Evolutionary conservation across 2,797 vertebrate genomes (phyloP), one percentile per base, ranked within the genome.

Genomic region (Acropternis orthonyx): DNA sequence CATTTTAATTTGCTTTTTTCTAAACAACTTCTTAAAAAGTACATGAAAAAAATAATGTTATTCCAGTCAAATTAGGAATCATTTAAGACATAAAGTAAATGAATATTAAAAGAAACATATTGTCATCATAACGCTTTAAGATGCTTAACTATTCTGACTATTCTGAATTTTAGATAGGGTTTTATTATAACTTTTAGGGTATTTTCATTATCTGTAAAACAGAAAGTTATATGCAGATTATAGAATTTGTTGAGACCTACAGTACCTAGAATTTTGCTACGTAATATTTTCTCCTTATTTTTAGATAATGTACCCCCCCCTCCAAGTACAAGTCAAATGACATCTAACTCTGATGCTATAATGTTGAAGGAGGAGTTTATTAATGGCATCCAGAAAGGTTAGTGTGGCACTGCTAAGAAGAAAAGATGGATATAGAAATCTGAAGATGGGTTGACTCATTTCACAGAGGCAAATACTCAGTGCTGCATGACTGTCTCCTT

Each of bases 381-480:
- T 88, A 85, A 93, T 81, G 91, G 41, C 89, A 93, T 76, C 37
- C 34, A 43, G 68, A 97, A 98, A 97, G 95, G 97, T 98, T 97
- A 96, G 28, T 19, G 54, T 96, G 92, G 97, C 86, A 96, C 41
- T 75, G 30, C 52, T 96, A 56, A 85, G 49, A 77, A 86, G n/a
- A 81, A 97, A 97, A 97, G 96, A 97, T 91, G 88, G 85, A 89
- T 96, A 84, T 30, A 88, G 66, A 84, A 94, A 93, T 89, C 92
- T 95, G 91, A 96, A 93, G 93, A 97, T 93, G 52, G 72, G 92
- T 95, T 97, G 96, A 97, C 97, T 97, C 77, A 96, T 97, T 97
- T 97, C 96, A 88, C 92, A 95, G 96, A 96, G 95, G 97, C 97
- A 98, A 98, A 98, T 96, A 98, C 27, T 86, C 93, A 89, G 73